phyloP scores from a whole-genome alignment of 2,797 vertebrate genomes.

The Margarornis squamiger region DNA sequence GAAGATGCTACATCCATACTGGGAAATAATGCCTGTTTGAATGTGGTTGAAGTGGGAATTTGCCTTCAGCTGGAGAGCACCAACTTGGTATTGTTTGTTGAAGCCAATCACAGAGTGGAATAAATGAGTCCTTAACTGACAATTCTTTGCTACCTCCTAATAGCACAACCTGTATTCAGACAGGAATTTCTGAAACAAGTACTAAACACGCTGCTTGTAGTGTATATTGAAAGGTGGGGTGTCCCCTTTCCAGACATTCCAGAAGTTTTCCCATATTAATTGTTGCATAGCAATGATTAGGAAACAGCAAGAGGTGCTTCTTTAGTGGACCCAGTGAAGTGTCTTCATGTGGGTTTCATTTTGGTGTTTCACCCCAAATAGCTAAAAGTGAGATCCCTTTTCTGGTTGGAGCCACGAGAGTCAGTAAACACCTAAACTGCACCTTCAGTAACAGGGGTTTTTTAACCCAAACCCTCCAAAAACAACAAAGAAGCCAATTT shows the following conservation, averaged over 20 bases:
- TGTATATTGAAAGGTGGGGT: neutral
- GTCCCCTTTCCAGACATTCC: neutral
- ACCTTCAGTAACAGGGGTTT: rapidly evolving
- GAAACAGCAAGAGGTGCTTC: neutral
- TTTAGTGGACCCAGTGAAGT: rapidly evolving
- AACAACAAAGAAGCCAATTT: rapidly evolving
- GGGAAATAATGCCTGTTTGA: neutral
- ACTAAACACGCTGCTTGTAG: neutral
- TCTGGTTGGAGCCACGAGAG: rapidly evolving
- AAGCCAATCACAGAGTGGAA: neutral
- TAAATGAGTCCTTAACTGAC: neutral
- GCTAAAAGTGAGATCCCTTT: neutral
- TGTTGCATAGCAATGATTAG: neutral
- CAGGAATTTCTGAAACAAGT: neutral
- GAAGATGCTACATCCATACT: neutral
- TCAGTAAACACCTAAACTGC: neutral
- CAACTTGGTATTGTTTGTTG: neutral
- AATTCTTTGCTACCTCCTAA: neutral
- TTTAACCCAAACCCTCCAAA: neutral
- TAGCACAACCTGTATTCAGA: neutral
- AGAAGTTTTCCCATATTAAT: neutral
- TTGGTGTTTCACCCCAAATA: neutral
- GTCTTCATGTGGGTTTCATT: neutral
- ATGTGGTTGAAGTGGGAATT: neutral
- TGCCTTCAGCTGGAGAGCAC: neutral